Evolutionary conservation across 2,113 vertebrate genomes (phyloP).

Genomic region (Centropristis striata): DNA sequence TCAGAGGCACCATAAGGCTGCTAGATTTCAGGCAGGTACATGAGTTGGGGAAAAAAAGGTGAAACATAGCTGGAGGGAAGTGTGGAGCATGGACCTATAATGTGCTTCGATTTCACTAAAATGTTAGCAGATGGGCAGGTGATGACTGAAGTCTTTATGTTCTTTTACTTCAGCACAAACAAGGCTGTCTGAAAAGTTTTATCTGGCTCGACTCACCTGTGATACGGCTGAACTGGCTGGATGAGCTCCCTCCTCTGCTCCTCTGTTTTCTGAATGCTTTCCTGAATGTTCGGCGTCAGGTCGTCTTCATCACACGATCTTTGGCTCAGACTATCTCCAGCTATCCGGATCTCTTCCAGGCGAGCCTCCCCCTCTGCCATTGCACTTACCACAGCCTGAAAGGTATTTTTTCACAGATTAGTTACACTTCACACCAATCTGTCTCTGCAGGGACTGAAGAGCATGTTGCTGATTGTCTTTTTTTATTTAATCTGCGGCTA

Average conservation of each 20-base stretch:
- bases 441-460: neutral
- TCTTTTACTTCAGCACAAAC: neutral
- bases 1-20: neutral
- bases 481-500: neutral
- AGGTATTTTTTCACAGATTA: neutral
- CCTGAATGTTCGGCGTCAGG: slow-evolving; percentile 45
- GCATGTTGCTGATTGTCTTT: neutral
- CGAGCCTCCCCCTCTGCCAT: slow-evolving; percentile 3
- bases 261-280: slow-evolving; percentile 26
- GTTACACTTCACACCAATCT: neutral
- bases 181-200: neutral
- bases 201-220: slow-evolving; percentile 32
- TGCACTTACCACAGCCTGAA: slow-evolving; percentile 39
- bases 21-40: neutral
- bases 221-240: slow-evolving; percentile 13
- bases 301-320: slow-evolving; percentile 7
- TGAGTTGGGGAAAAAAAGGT: neutral
- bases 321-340: slow-evolving; percentile 10
- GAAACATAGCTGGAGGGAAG: neutral
- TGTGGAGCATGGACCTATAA: neutral
- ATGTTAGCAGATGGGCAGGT: neutral
- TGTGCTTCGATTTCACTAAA: too few species aligned
- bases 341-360: slow-evolving; percentile 17
- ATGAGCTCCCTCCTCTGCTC: neutral
- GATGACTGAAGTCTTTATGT: neutral